phyloP scores from a whole-genome alignment of 2,888 invertebrate genomes.

The Tuta absoluta region DNA sequence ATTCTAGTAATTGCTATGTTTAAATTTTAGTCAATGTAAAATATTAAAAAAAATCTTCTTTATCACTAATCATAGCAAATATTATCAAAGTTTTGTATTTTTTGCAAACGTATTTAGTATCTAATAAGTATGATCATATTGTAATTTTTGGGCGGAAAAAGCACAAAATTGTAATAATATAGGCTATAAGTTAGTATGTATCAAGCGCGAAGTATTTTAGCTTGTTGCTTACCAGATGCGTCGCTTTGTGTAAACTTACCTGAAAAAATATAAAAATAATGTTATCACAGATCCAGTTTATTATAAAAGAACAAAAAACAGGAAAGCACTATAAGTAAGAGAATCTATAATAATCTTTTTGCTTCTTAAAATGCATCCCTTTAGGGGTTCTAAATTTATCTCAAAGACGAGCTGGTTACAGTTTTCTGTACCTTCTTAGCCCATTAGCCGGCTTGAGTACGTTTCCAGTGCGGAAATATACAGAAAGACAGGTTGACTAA shows the following conservation, averaged over 20 bases:
- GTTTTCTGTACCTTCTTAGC: slow-evolving; percentile 58
- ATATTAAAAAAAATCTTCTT: no score
- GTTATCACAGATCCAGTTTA: background rate
- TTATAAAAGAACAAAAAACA: background rate
- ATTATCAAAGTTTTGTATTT: no score
- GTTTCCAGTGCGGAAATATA: slow-evolving; percentile 42
- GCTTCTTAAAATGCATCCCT: slow-evolving; percentile 39
- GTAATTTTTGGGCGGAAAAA: no score
- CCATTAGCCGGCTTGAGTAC: slow-evolving; percentile 57
- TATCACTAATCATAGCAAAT: no score
- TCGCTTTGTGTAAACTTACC: background rate
- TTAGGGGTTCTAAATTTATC: slow-evolving; percentile 55
- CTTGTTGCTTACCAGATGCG: background rate
- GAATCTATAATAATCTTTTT: background rate
- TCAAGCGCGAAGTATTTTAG: no score
- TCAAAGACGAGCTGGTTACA: slow-evolving; percentile 53
- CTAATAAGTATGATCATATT: no score
- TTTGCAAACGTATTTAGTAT: no score
- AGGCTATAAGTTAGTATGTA: no score
- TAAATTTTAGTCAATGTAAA: no score
- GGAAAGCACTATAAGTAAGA: background rate
- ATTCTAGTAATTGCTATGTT: no score
- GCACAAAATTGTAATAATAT: no score
- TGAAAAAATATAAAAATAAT: background rate
- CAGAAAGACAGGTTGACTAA: slow-evolving; percentile 9